Conservation (phyloP, 2,888 invertebrate genomes). For the Fragum whitleyi region DNA sequence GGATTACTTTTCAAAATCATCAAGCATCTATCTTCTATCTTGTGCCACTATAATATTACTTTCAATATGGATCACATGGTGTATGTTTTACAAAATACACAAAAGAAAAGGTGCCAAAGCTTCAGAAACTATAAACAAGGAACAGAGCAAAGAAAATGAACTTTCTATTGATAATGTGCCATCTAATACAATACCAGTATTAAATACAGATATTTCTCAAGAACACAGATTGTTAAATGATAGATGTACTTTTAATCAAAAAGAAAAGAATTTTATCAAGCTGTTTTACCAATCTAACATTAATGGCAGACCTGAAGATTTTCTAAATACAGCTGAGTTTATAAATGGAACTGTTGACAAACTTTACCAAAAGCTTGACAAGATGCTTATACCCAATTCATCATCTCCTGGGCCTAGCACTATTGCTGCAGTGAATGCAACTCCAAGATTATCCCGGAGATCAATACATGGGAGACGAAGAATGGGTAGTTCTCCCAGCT, state of each 20-base stretch:
- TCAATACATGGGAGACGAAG: slow-evolving; percentile 57
- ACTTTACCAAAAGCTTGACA: slow-evolving; percentile 72
- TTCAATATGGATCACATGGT: not conserved
- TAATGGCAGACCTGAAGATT: not conserved
- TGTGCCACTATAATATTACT: not conserved
- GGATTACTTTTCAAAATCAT: not conserved
- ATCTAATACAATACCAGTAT: not conserved
- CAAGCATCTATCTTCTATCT: not conserved
- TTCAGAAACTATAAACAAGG: not conserved
- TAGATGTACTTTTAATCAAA: not conserved
- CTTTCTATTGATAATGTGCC: not conserved
- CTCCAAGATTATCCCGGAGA: slow-evolving; percentile 49
- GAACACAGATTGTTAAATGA: not conserved
- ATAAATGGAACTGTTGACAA: slow-evolving; percentile 68
- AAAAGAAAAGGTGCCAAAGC: not conserved
- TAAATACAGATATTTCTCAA: not conserved
- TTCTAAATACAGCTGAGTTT: slow-evolving; percentile 45
- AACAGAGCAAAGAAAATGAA: not conserved
- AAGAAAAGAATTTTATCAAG: slow-evolving; percentile 8
- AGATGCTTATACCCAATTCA: slow-evolving; percentile 30
- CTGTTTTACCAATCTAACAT: slow-evolving; percentile 20
- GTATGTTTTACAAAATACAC: not conserved
- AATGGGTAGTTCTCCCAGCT: slow-evolving; percentile 64
- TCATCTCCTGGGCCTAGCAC: not conserved
- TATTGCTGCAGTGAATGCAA: slow-evolving; percentile 15